phyloP scores from a whole-genome alignment of 64 coral and sea anemone species.

The Acropora tenuis region DNA sequence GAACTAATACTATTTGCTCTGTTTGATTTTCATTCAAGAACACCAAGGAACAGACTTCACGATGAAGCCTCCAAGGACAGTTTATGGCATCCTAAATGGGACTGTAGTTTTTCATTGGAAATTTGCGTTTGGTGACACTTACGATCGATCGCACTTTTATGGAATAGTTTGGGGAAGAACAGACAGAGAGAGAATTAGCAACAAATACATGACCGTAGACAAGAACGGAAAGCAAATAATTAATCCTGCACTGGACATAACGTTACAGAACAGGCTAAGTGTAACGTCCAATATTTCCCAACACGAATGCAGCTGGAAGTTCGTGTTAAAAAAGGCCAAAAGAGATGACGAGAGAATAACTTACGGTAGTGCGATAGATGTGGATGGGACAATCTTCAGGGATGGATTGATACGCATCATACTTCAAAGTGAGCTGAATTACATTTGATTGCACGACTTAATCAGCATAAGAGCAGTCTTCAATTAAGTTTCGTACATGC shows the following conservation, averaged over 20 bases:
- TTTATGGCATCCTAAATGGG: not conserved
- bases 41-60: not conserved
- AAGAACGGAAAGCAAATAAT: not conserved
- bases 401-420: not conserved
- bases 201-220: not conserved
- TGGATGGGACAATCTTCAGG: not conserved
- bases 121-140: not conserved
- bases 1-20: not conserved
- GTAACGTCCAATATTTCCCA: not conserved
- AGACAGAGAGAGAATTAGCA: not conserved
- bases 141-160: not conserved
- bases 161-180: conserved; percentile 3
- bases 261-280: not conserved
- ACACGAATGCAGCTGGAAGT: not conserved
- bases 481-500: too few relatives aligned
- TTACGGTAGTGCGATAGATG: not conserved
- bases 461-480: not conserved
- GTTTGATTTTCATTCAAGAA: not conserved
- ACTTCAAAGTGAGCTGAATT: not conserved
- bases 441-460: not conserved
- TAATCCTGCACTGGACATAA: not conserved
- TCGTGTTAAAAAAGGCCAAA: not conserved
- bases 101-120: not conserved
- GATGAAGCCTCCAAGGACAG: not conserved
- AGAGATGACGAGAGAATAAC: not conserved